Evolutionary conservation across 1,140 invertebrate species (phyloP).

Genomic region (Andricus grossulariae): DNA sequence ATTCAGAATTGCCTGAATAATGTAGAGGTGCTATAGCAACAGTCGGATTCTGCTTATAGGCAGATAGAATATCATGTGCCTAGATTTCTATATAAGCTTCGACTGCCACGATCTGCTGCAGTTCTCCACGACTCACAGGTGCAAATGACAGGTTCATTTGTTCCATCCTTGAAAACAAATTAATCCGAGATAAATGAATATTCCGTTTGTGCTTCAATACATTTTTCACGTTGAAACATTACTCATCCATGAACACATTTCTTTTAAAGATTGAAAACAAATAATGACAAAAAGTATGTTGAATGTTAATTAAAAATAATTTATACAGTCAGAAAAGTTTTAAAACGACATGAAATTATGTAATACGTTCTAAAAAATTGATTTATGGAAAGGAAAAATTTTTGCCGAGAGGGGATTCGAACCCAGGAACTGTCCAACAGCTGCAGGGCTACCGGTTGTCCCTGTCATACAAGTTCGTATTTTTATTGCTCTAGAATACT

Average conservation of each 20-base stretch:
- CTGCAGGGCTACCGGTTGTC: too few relatives aligned
- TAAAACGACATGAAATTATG: too few relatives aligned
- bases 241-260: background rate
- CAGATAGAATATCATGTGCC: background rate
- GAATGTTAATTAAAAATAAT: too few relatives aligned
- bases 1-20: constrained; percentile 51
- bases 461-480: too few relatives aligned
- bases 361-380: too few relatives aligned
- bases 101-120: background rate
- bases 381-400: too few relatives aligned
- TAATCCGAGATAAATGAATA: constrained; percentile 10
- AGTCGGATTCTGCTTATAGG: constrained; percentile 16
- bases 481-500: too few relatives aligned
- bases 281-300: too few relatives aligned
- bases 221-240: background rate
- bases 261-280: too few relatives aligned
- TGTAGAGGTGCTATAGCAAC: constrained; percentile 37
- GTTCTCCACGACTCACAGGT: background rate
- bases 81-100: background rate
- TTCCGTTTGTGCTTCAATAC: constrained; percentile 13
- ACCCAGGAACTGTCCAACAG: too few relatives aligned
- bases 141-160: background rate
- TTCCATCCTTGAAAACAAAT: background rate
- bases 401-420: too few relatives aligned
- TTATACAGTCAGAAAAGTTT: too few relatives aligned